These are phyloP conservation scores for Agrilus mali DNA, from an alignment of 2,888 invertebrate species.

Conservation along the genomic window DNA sequence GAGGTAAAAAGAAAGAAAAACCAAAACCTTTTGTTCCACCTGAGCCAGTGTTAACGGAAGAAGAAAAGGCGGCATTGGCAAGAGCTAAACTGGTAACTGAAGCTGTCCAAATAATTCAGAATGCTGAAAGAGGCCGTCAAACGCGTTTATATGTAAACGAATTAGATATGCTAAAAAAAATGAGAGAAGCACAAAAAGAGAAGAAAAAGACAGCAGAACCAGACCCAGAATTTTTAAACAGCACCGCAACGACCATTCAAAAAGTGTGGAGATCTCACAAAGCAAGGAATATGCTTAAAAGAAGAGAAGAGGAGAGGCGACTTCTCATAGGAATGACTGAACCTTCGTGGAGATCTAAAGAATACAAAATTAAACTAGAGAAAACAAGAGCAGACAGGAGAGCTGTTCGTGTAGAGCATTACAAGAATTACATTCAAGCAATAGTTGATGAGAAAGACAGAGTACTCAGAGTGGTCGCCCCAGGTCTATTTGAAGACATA, in stretches of 20 bases:
- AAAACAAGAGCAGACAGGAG: conserved; percentile 37
- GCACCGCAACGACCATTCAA: conserved; percentile 32
- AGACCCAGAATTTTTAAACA: conserved; percentile 5
- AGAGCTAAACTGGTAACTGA: conserved; percentile 18
- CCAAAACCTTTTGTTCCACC: conserved; percentile 3
- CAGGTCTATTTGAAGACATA: conserved; percentile 59
- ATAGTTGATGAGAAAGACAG: conserved; percentile 39
- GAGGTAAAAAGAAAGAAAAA: conserved; percentile 1
- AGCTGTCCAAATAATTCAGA: conserved; percentile 32
- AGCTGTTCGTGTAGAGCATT: conserved; percentile 34
- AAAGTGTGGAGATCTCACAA: conserved; percentile 35
- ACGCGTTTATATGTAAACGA: conserved; percentile 24
- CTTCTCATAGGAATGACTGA: conserved; percentile 44
- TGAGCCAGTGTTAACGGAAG: conserved; percentile 14
- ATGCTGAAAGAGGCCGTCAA: conserved; percentile 36
- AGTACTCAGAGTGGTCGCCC: conserved; percentile 38
- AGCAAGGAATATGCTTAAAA: conserved; percentile 31
- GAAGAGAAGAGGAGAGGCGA: conserved; percentile 34
- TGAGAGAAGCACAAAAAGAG: not conserved
- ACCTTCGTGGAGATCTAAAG: conserved; percentile 36
- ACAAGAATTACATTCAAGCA: conserved; percentile 35
- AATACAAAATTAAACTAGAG: conserved; percentile 36
- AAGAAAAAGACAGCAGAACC: conserved; percentile 2
- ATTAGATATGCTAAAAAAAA: conserved; percentile 4
- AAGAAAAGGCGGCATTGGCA: conserved; percentile 17